Evolutionary conservation across 2,113 vertebrate genomes (phyloP).

Genomic region (Mirza zaza): DNA sequence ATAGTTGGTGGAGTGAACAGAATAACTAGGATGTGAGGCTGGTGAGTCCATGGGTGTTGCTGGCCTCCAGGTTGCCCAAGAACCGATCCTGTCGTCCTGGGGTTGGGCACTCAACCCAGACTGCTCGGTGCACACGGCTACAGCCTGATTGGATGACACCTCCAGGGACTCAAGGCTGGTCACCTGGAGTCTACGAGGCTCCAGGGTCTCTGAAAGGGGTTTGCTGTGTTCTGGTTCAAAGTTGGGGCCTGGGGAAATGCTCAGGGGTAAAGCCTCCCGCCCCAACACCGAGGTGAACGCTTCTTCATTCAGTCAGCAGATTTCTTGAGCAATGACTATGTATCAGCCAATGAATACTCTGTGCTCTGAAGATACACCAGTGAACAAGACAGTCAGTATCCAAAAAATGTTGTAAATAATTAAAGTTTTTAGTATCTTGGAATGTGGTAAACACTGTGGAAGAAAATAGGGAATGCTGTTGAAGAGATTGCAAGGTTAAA

Average conservation of each 20-base stretch:
- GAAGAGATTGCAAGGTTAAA: not conserved
- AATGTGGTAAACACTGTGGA: not conserved
- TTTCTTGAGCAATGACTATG: not conserved
- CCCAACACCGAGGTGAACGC: not conserved
- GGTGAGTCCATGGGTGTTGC: not conserved
- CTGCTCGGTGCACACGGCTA: not conserved
- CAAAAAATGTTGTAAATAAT: not conserved
- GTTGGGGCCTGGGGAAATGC: not conserved
- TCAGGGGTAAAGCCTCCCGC: not conserved
- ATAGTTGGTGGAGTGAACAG: not conserved
- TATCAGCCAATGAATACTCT: not conserved
- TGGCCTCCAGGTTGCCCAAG: not conserved
- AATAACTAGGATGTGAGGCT: not conserved
- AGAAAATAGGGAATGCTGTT: not conserved
- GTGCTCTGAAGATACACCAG: not conserved
- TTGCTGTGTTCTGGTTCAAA: not conserved
- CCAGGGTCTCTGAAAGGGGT: not conserved
- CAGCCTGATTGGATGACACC: not conserved
- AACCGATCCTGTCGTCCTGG: not conserved
- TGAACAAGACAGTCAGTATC: not conserved
- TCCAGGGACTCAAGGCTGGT: not conserved
- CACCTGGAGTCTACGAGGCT: not conserved
- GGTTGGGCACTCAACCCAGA: not conserved
- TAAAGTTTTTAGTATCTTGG: not conserved
- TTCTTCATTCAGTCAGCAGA: not conserved